Conservation (phyloP, 2,113 vertebrate species). For the Pomatorhinus ruficollis region DNA sequence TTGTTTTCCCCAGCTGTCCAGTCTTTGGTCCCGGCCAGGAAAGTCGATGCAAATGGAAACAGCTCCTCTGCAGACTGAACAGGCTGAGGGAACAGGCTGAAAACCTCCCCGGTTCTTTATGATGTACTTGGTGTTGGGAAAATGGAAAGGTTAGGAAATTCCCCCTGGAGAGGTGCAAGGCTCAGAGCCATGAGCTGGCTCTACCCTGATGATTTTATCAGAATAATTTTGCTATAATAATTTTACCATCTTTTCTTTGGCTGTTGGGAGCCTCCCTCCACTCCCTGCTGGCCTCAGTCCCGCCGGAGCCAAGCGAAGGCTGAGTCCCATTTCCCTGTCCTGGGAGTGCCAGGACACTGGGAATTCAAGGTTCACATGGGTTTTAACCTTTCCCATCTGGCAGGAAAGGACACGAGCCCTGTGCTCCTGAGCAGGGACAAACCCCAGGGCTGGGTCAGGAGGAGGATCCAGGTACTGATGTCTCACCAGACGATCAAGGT, state of each 20-base stretch:
- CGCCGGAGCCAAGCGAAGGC: accelerated
- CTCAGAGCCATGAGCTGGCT: background rate
- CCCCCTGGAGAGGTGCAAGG: background rate
- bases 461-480: background rate
- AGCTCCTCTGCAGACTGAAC: accelerated
- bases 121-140: accelerated
- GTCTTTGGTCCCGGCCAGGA: background rate
- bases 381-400: background rate
- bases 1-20: accelerated
- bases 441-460: background rate
- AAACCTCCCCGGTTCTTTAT: accelerated
- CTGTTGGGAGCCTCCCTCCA: background rate
- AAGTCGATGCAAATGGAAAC: background rate
- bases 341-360: background rate
- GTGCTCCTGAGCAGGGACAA: background rate
- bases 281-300: accelerated
- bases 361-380: background rate
- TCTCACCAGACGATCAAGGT: accelerated
- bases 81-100: accelerated
- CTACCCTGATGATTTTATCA: background rate
- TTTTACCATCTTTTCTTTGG: background rate
- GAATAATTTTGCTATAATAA: background rate
- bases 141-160: background rate
- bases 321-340: background rate
- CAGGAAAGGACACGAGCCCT: background rate